These are phyloP conservation scores for Holcopasites calliopsidis DNA, from an alignment of 1,140 invertebrate species.

Conservation along the genomic window DNA sequence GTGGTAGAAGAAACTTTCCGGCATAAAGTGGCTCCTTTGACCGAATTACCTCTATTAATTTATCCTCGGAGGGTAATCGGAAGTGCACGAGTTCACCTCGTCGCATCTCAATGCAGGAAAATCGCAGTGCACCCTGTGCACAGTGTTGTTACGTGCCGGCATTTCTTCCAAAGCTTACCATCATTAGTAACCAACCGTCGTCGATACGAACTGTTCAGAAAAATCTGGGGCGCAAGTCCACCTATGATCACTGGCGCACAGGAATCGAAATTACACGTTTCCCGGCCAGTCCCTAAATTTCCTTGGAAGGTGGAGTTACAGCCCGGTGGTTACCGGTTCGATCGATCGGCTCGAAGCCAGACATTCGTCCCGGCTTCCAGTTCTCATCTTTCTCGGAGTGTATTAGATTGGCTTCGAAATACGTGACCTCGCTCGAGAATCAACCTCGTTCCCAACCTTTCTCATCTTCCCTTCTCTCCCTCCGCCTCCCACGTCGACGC, in stretches of 20 bases:
- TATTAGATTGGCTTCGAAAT: constrained; percentile 78
- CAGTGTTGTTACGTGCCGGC: too few species aligned
- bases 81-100: too few species aligned
- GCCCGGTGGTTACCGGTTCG: not conserved
- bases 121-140: too few species aligned
- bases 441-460: constrained; percentile 67
- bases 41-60: not conserved
- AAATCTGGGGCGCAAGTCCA: not conserved
- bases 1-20: too few species aligned
- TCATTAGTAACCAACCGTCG: too few species aligned
- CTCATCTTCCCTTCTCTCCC: constrained; percentile 30
- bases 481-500: constrained; percentile 36
- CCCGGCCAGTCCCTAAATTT: not conserved
- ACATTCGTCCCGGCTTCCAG: constrained; percentile 51
- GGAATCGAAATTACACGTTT: constrained; percentile 9
- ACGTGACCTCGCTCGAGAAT: constrained; percentile 77
- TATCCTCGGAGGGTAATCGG: not conserved
- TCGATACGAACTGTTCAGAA: too few species aligned
- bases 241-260: constrained; percentile 16
- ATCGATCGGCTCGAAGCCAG: constrained; percentile 61
- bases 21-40: not conserved
- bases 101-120: too few species aligned
- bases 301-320: not conserved
- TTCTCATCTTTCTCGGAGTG: constrained; percentile 65
- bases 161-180: too few species aligned